A percentile compares a stretch with the other conserved stretches of the same genome.
phyloP scores from a whole-genome alignment of 1,140 invertebrate species.

The Argopecten irradians region DNA sequence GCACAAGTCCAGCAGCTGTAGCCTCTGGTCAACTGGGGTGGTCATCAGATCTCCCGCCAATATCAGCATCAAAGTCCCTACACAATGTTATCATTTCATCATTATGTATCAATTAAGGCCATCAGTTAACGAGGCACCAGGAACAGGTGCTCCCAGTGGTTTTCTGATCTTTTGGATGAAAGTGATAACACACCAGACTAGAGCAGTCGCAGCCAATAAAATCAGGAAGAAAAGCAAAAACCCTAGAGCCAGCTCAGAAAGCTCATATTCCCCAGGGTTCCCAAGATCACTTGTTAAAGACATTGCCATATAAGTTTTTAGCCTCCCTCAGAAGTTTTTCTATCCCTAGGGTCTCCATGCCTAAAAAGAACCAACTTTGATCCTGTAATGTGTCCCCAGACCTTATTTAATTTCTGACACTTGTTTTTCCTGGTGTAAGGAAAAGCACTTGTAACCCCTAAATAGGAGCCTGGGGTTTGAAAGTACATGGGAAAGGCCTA shows the following conservation, averaged over 20 bases:
- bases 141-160: background rate
- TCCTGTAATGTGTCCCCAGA: background rate
- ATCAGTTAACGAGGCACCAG: background rate
- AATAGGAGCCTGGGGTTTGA: background rate
- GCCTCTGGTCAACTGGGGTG: background rate
- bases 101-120: background rate
- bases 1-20: background rate
- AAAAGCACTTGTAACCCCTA: constrained; percentile 16
- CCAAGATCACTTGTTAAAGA: background rate
- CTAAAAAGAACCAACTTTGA: background rate
- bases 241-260: background rate
- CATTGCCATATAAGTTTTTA: background rate
- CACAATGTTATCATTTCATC: background rate
- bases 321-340: too few relatives aligned
- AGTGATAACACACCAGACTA: background rate
- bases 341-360: background rate
- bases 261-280: background rate
- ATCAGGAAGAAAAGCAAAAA: background rate
- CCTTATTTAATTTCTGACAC: background rate
- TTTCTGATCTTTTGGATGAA: constrained; percentile 1
- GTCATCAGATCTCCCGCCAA: constrained; percentile 11
- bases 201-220: background rate
- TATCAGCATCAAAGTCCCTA: background rate
- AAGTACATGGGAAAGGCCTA: background rate
- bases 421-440: background rate